Percentiles rank a stretch among this genome's conserved stretches.
Evolutionary conservation across 2,797 vertebrate genomes (phyloP).

Genomic region (Epinephelus coioides): DNA sequence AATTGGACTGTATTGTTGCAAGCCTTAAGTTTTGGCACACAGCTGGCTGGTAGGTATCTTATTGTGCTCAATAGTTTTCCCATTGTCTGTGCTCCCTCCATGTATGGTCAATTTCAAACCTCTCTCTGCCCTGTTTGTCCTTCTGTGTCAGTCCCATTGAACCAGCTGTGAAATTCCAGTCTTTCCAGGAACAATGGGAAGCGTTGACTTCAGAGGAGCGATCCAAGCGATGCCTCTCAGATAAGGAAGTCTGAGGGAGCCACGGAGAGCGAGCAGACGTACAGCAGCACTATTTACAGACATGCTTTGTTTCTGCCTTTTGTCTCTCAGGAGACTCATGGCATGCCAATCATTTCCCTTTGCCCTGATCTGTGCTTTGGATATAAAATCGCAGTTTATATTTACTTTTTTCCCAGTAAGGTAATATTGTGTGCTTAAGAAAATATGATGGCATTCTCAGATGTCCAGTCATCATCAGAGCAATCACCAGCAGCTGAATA

Average conservation of each 20-base stretch:
- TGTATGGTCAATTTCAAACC: conserved; percentile 39
- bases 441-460: conserved; percentile 10
- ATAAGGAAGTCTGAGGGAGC: conserved; percentile 82
- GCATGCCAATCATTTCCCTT: conserved; percentile 74
- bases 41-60: background rate
- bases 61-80: background rate
- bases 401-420: conserved; percentile 5
- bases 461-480: background rate
- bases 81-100: conserved; percentile 46
- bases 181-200: conserved; percentile 79
- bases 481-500: background rate
- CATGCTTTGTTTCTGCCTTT: conserved; percentile 72
- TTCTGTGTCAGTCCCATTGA: conserved; percentile 63
- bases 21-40: background rate
- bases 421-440: background rate
- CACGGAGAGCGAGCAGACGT: conserved; percentile 57
- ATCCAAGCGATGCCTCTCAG: conserved; percentile 66
- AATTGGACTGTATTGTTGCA: background rate
- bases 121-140: conserved; percentile 23
- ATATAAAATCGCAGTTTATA: conserved; percentile 31
- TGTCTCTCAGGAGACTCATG: conserved; percentile 55
- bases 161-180: conserved; percentile 71
- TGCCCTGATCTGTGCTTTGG: conserved; percentile 21
- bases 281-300: conserved; percentile 77
- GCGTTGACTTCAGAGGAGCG: conserved; percentile 71